These are phyloP conservation scores for Macroramphosus scolopax DNA, from an alignment of 2,797 vertebrate species.

Conservation along the genomic window DNA sequence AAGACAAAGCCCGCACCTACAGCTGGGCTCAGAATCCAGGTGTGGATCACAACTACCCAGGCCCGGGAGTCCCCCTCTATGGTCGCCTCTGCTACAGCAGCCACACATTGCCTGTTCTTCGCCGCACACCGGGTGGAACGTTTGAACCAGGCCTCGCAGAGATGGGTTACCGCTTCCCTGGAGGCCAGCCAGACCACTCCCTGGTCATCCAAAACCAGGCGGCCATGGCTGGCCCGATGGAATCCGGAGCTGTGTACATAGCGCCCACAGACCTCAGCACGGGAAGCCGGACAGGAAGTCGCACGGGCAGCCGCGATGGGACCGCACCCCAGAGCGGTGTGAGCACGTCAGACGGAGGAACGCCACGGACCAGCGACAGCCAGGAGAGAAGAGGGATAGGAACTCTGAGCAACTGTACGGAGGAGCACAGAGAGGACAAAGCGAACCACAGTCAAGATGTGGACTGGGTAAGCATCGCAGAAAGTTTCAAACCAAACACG, in stretches of 20 bases:
- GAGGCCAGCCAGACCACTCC: conserved; percentile 76
- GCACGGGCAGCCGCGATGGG: conserved; percentile 74
- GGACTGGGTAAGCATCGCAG: conserved; percentile 65
- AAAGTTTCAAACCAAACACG: conserved; percentile 3
- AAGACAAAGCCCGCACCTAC: conserved; percentile 73
- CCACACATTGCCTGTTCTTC: conserved; percentile 80
- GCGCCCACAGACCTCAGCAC: conserved; percentile 71
- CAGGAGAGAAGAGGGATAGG: conserved; percentile 70
- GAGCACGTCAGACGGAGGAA: conserved; percentile 74
- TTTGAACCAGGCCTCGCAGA: conserved; percentile 74
- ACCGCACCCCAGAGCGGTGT: conserved; percentile 64
- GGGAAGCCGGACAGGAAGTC: conserved; percentile 75
- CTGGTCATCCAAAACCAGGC: conserved; percentile 83
- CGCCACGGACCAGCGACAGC: conserved; percentile 67
- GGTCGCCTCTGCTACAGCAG: conserved; percentile 83
- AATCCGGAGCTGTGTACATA: conserved; percentile 78
- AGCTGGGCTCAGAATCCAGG: conserved; percentile 77
- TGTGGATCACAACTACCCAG: conserved; percentile 70
- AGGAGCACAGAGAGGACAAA: conserved; percentile 67
- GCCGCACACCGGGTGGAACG: conserved; percentile 67
- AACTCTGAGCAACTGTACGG: conserved; percentile 65
- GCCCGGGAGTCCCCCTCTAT: conserved; percentile 71
- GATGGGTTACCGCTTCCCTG: conserved; percentile 71
- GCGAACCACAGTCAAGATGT: conserved; percentile 64
- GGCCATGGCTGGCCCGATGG: conserved; percentile 73